These are phyloP conservation scores for Sandelia bainsii DNA, from an alignment of 2,797 vertebrate species.

Conservation along the genomic window DNA sequence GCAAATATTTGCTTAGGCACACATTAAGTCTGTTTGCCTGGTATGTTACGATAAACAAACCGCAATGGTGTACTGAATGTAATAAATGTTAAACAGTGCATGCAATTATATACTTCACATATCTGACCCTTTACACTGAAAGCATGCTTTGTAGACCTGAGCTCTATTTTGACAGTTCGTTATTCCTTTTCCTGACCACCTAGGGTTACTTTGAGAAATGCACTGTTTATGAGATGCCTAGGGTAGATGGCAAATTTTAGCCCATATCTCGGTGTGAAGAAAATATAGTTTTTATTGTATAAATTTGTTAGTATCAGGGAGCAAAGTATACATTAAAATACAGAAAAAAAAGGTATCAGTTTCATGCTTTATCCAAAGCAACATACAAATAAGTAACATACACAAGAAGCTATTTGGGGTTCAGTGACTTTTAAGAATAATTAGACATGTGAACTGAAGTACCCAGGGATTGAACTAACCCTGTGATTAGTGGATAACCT, in stretches of 20 bases:
- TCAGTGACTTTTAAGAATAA: not conserved
- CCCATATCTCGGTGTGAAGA: constrained; percentile 43
- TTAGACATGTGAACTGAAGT: not conserved
- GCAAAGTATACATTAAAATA: constrained; percentile 34
- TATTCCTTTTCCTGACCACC: constrained; percentile 80
- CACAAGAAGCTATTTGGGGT: not conserved
- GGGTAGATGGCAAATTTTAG: constrained; percentile 52
- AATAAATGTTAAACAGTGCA: constrained; percentile 85
- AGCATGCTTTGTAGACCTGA: constrained; percentile 75
- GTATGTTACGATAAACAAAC: constrained; percentile 84
- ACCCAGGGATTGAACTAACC: not conserved
- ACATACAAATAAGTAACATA: not conserved
- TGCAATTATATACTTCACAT: constrained; percentile 84
- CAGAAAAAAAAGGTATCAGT: constrained; percentile 6
- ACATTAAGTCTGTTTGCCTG: constrained; percentile 82
- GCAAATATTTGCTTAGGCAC: constrained; percentile 85
- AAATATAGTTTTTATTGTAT: constrained; percentile 49
- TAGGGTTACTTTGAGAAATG: constrained; percentile 67
- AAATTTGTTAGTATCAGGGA: constrained; percentile 36
- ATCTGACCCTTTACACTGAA: constrained; percentile 76
- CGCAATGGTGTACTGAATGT: constrained; percentile 83
- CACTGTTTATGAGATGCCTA: constrained; percentile 74
- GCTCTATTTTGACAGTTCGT: constrained; percentile 81
- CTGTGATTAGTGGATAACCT: no score
- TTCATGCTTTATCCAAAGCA: not conserved